These are phyloP conservation scores for Thermophis baileyi DNA, from an alignment of 2,113 vertebrate genomes.

Conservation along the genomic window DNA sequence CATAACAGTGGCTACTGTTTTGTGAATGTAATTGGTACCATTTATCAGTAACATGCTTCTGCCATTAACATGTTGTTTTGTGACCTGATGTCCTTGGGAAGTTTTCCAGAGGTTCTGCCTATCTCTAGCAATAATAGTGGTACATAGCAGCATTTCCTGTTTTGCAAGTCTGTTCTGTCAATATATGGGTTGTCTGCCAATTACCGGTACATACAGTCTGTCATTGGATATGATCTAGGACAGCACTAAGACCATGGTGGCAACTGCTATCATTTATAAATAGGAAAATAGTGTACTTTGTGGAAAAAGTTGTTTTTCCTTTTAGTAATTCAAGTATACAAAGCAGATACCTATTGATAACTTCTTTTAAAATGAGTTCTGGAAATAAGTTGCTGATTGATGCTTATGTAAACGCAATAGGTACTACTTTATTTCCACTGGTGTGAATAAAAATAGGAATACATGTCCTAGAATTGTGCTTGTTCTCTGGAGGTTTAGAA, in stretches of 20 bases:
- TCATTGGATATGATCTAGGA: neutral
- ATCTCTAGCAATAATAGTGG: neutral
- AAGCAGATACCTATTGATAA: neutral
- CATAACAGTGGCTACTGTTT: neutral
- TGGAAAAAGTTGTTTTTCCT: neutral
- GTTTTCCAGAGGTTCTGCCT: neutral
- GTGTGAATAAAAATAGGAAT: neutral
- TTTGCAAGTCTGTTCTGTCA: neutral
- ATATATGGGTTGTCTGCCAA: neutral
- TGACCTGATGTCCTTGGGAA: neutral
- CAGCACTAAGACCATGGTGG: neutral
- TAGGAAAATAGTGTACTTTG: neutral
- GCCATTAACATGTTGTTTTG: neutral
- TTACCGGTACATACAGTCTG: neutral
- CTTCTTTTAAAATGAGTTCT: neutral
- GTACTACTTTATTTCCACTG: neutral
- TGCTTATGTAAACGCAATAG: neutral
- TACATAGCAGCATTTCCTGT: neutral
- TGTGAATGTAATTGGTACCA: neutral
- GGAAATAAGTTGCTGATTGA: neutral
- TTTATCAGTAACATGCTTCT: neutral
- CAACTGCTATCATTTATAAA: neutral
- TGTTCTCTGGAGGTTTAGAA: neutral
- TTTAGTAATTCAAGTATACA: neutral
- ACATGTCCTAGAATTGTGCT: neutral